A percentile compares a stretch with the other conserved stretches of the same genome.
These are phyloP conservation scores for Xylota segnis DNA, from an alignment of 2,888 invertebrate genomes.

Conservation along the genomic window DNA sequence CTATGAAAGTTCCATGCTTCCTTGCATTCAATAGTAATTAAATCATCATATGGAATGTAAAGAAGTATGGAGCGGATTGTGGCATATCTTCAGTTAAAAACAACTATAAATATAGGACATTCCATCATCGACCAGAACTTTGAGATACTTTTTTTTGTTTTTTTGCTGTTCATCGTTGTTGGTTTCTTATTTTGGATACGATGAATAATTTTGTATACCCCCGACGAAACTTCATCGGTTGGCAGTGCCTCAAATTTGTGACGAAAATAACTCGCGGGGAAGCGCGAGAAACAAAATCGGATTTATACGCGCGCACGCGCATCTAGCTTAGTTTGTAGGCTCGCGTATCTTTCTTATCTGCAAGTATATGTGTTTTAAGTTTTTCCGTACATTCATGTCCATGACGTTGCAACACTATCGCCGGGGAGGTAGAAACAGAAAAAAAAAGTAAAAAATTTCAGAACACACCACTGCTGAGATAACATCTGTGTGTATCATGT, in stretches of 20 bases:
- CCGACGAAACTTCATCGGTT: constrained; percentile 17
- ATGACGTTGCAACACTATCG: constrained; percentile 47
- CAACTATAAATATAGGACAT: constrained; percentile 35
- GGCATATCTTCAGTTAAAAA: constrained; percentile 78
- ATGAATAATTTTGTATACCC: constrained; percentile 49
- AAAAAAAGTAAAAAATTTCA: no score
- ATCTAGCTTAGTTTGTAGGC: constrained; percentile 31
- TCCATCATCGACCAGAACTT: constrained; percentile 47
- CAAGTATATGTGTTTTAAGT: constrained; percentile 1
- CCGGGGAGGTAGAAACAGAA: constrained; percentile 48
- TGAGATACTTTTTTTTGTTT: constrained; percentile 17
- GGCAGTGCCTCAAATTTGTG: constrained; percentile 55
- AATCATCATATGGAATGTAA: constrained; percentile 85
- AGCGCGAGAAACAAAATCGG: background rate
- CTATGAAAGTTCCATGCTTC: constrained; percentile 85
- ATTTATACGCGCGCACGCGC: constrained; percentile 39
- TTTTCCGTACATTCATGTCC: constrained; percentile 27
- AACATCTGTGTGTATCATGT: constrained; percentile 71
- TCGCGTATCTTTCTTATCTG: constrained; percentile 8
- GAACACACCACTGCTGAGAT: background rate
- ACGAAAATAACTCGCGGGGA: constrained; percentile 60
- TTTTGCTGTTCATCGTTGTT: background rate
- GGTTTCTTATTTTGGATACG: constrained; percentile 57
- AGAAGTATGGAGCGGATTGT: constrained; percentile 85
- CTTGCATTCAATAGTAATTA: constrained; percentile 85